Conservation (phyloP, 2,888 invertebrate genomes). For the Abrostola triplasia region DNA sequence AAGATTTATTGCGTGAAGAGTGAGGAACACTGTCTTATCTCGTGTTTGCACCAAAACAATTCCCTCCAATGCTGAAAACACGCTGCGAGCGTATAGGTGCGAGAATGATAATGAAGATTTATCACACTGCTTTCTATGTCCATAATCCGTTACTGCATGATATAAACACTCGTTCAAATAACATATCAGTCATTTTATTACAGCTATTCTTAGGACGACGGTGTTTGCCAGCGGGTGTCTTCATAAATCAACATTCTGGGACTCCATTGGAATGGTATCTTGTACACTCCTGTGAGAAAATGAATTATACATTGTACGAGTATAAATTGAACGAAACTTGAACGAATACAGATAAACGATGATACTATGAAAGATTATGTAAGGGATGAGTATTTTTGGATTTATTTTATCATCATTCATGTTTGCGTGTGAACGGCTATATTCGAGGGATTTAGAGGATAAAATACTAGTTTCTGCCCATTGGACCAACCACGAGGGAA, state of each 20-base stretch:
- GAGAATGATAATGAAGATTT: constrained; percentile 41
- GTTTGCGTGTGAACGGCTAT: not conserved
- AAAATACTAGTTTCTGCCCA: no score
- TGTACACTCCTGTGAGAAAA: constrained; percentile 21
- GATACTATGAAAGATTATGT: constrained; percentile 1
- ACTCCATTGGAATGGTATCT: constrained; percentile 24
- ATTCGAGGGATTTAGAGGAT: not conserved
- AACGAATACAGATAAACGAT: constrained; percentile 12
- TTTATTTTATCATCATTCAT: not conserved
- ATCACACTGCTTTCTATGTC: constrained; percentile 24
- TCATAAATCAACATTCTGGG: constrained; percentile 44
- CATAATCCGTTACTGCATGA: constrained; percentile 25
- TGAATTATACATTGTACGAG: constrained; percentile 27
- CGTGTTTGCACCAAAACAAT: constrained; percentile 63
- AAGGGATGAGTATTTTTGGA: not conserved
- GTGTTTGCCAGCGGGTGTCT: constrained; percentile 24
- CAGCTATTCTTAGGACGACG: constrained; percentile 21
- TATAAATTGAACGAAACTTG: constrained; percentile 20
- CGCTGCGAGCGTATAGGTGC: constrained; percentile 10
- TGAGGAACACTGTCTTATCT: constrained; percentile 63
- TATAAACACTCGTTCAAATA: constrained; percentile 36
- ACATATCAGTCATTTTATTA: constrained; percentile 42
- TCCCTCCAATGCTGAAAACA: constrained; percentile 42
- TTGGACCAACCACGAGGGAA: no score
- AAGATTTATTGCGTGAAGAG: constrained; percentile 71